Conservation (phyloP, 2,888 invertebrate genomes). For the Drosophila engyochracea region DNA sequence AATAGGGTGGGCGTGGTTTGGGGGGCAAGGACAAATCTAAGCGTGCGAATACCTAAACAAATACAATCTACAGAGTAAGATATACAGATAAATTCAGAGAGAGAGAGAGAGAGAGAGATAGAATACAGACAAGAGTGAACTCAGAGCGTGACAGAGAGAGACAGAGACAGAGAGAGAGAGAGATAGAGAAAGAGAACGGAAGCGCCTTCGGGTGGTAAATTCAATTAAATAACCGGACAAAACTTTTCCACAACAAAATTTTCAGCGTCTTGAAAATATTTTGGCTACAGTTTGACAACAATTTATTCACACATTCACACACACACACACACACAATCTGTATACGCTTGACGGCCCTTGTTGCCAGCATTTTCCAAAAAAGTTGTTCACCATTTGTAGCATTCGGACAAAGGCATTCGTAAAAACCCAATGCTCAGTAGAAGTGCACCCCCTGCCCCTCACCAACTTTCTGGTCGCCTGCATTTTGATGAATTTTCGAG, state of each 20-base stretch:
- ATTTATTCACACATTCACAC: conserved; percentile 59
- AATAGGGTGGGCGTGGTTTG: conserved; percentile 14
- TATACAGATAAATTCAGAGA: conserved; percentile 2
- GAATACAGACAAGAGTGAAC: neutral
- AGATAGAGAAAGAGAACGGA: neutral
- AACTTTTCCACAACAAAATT: conserved; percentile 69
- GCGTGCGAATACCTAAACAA: conserved; percentile 58
- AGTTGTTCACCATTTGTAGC: conserved; percentile 57
- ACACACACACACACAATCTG: neutral
- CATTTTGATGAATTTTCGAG: conserved; percentile 72
- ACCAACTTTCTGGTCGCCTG: neutral
- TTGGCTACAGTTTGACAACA: conserved; percentile 79
- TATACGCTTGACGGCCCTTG: conserved; percentile 5
- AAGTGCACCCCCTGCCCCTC: conserved; percentile 20
- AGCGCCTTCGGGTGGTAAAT: conserved; percentile 76
- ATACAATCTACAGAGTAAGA: conserved; percentile 23
- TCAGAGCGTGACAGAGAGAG: neutral
- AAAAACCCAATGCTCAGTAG: conserved; percentile 21
- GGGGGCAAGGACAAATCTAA: conserved; percentile 59
- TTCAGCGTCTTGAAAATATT: conserved; percentile 71
- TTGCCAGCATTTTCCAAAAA: conserved; percentile 45
- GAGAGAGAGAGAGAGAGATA: neutral
- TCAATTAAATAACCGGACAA: conserved; percentile 77
- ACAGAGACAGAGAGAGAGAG: neutral
- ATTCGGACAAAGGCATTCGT: conserved; percentile 44